Conservation (phyloP, 2,797 vertebrate genomes). For the Geotria australis region DNA sequence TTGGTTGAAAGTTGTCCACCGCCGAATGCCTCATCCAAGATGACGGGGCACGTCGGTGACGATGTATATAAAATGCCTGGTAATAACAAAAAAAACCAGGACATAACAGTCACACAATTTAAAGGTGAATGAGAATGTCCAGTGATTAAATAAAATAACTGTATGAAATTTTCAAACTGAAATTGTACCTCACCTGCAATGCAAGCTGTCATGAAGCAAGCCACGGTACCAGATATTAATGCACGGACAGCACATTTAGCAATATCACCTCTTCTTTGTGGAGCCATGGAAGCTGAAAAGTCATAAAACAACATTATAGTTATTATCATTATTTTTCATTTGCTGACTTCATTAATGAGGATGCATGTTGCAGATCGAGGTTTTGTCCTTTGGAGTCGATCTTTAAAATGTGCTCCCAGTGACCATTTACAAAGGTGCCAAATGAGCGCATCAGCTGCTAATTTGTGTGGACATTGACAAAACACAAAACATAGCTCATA, state of each 20-base stretch:
- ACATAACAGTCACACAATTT: not conserved
- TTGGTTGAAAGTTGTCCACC: conserved; percentile 9
- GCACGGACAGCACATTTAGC: conserved; percentile 18
- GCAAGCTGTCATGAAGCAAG: conserved; percentile 52
- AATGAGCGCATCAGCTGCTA: too few relatives aligned
- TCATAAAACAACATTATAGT: not conserved
- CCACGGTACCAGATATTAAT: conserved; percentile 23
- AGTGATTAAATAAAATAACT: too few relatives aligned
- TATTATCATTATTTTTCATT: too few relatives aligned
- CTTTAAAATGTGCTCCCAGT: too few relatives aligned
- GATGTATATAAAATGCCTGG: conserved; percentile 24
- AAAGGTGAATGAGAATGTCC: too few relatives aligned
- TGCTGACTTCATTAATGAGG: too few relatives aligned
- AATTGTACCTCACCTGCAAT: conserved; percentile 20
- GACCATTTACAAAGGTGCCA: too few relatives aligned
- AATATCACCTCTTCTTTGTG: conserved; percentile 27
- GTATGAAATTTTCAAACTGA: too few relatives aligned
- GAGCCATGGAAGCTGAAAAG: conserved; percentile 25
- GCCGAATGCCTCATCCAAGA: conserved; percentile 12
- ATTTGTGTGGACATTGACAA: too few relatives aligned
- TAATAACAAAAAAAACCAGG: conserved; percentile 2
- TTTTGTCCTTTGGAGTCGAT: too few relatives aligned
- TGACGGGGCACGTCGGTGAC: conserved; percentile 11
- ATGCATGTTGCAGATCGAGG: too few relatives aligned
- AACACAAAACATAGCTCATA: too few relatives aligned